Base-by-base conservation (phyloP, 2,113 vertebrate genomes). In the Bubo blakistoni region DNA sequence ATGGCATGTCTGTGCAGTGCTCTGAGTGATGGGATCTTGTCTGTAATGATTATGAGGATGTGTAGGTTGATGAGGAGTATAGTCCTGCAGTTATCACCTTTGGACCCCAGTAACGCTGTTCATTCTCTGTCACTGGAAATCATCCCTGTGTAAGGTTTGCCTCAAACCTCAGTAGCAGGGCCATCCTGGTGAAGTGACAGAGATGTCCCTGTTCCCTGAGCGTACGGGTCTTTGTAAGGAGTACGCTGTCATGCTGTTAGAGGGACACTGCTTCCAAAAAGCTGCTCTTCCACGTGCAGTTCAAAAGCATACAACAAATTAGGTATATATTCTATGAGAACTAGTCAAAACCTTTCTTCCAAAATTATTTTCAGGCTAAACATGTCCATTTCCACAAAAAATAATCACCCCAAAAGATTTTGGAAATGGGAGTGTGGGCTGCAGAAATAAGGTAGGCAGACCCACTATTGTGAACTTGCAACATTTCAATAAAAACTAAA, bases 51-150 rank as follows among this genome's bases (percentile, higher is more conserved):
- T 46, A 7, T 25, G 34, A 26, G 62, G 46, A 13, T 47, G 67
- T 63, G n/a, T 9, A 36, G 16, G 19, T 9, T 5, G 0, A 10
- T 2, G 1, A 57, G 38, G 44, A 36, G 55, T 25, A 7, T 3
- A 32, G 27, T 27, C 27, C 78, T 54, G 54, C 42, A 63, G 27
- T 21, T 27, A 10, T 5, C 70, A 51, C 30, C 78, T 76, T 29
- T 38, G 58, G 44, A 26, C 5, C 18, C 9, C 58, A 19, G 27
- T 25, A 55, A 40, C 36, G 30, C 38, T 47, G 47, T 21, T 63
- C 24, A 16, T 30, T 32, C 30, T 24, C 25, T 34, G 0, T n/a
- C 0, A 0, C 63, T 74, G 55, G 52, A 67, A 71, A 26, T 42
- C 21, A 13, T 21, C 44, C 52, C 49, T 55, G 17, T 7, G 24